Percentiles rank a stretch among this genome's conserved stretches.
Evolutionary conservation across 2,888 invertebrate species (phyloP).

Genomic region (Apodemia mormo): DNA sequence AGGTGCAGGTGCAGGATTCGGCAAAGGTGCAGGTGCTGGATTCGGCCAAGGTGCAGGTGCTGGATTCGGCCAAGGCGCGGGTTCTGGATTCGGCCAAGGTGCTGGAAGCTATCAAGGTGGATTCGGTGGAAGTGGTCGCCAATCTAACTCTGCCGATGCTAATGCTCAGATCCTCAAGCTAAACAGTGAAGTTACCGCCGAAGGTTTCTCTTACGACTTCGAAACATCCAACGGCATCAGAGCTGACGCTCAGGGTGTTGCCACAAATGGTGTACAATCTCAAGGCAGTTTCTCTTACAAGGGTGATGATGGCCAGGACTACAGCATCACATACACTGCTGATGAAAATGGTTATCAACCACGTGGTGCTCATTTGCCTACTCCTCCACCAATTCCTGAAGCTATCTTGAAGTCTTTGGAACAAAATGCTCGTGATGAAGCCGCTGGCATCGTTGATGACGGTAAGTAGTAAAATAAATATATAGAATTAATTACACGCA

Average conservation of each 20-base stretch:
- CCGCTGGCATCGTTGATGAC: slow-evolving; percentile 74
- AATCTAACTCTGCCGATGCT: slow-evolving; percentile 58
- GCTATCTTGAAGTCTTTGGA: slow-evolving; percentile 73
- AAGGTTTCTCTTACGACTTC: slow-evolving; percentile 72
- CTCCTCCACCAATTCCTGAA: slow-evolving; percentile 75
- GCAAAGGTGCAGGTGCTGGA: slow-evolving; percentile 38
- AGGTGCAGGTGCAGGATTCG: slow-evolving; percentile 40
- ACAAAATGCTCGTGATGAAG: slow-evolving; percentile 76
- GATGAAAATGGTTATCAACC: slow-evolving; percentile 76
- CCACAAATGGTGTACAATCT: slow-evolving; percentile 74
- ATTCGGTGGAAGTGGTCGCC: background rate
- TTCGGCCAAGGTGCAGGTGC: slow-evolving; percentile 32
- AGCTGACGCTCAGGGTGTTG: slow-evolving; percentile 71
- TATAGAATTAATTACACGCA: too few relatives aligned
- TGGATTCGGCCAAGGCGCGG: slow-evolving; percentile 34
- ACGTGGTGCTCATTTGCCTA: slow-evolving; percentile 72
- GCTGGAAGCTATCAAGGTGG: slow-evolving; percentile 33
- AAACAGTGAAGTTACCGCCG: slow-evolving; percentile 72
- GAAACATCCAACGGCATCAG: slow-evolving; percentile 76
- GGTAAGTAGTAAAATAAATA: slow-evolving; percentile 53
- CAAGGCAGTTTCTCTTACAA: slow-evolving; percentile 75
- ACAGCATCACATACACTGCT: slow-evolving; percentile 75
- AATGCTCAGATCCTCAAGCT: slow-evolving; percentile 65
- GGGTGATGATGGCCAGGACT: slow-evolving; percentile 76
- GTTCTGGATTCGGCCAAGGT: slow-evolving; percentile 32